phyloP scores from a whole-genome alignment of 2,113 vertebrate species.

The Rissa tridactyla region DNA sequence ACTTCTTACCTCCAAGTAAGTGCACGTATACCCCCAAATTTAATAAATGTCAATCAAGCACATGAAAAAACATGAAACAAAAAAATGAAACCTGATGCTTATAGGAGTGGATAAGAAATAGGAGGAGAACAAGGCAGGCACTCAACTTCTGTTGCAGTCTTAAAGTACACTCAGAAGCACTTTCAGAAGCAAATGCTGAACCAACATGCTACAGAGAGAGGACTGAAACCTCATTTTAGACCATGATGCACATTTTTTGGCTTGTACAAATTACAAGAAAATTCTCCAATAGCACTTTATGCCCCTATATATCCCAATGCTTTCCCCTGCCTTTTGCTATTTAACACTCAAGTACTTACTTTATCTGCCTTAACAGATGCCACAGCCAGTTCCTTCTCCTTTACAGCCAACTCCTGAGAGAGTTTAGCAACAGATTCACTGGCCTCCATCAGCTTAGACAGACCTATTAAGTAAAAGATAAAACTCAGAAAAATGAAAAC shows the following conservation, averaged over 20 bases:
- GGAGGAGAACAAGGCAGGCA: not conserved
- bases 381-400: constrained; percentile 84
- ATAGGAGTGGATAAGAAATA: not conserved
- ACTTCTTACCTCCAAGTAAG: not conserved
- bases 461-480: constrained; percentile 57
- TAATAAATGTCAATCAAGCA: not conserved
- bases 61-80: not conserved
- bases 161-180: not conserved
- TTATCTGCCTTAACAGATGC: constrained; percentile 84
- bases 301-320: not conserved
- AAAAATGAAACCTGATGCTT: not conserved
- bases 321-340: not conserved
- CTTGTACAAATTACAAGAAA: not conserved
- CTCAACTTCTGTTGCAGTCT: not conserved
- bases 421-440: constrained; percentile 80
- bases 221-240: not conserved
- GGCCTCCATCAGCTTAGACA: constrained; percentile 86
- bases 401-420: constrained; percentile 74
- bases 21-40: not conserved
- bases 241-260: rapidly evolving
- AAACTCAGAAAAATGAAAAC: not conserved
- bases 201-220: not conserved
- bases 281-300: not conserved
- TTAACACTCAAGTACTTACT: constrained; percentile 61
- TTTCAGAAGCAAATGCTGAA: not conserved